Evolutionary conservation across 2,113 vertebrate species (phyloP), one percentile per base, ranked within the genome.

Genomic region (Ranitomeya variabilis): DNA sequence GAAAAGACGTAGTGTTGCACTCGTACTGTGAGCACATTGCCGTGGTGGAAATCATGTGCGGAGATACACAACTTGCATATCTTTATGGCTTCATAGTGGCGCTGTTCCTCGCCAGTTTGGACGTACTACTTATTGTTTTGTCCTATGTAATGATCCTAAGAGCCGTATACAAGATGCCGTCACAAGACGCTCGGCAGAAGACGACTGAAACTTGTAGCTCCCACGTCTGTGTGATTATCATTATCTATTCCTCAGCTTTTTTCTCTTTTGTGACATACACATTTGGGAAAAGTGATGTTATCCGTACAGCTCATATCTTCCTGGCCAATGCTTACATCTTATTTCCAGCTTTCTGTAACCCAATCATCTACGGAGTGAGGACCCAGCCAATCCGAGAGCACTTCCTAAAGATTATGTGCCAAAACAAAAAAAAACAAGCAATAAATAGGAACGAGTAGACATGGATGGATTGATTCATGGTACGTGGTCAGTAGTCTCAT

Each of bases 1-100:
- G 93, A 91, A 45, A 45, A 45, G 52, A 90, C 15, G 1, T 91
- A 55, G 86, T 93, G 67, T 78, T 85, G 62, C 90, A 92, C 83
- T 89, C 91, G 7, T 92, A 90, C 87, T 92, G 91, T 62, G 86
- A 92, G 19, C 90, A 91, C 55, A 90, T 90, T 52, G 89, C 90
- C 18, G 55, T 92, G 5, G 92, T 91, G 9, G 89, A 92, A 19
- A 71, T 91, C 31, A 90, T 88, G 13, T 74, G 84, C 18, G 88
- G 59, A 0, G 62, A 91, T 31, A 91, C 87, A 15, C 14, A 0
- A 7, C 76, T 87, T 23, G 91, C 90, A 21, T 90, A 90, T 81
- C 88, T 90, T 23, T 23, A 90, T 18, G 90, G 91, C 13, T 87
- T 92, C 11, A 89, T 87, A n/a, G 90, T 90, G 0, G 37, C 91